Conservation (phyloP, 2,888 invertebrate species). For the Scaptomyza reducta region DNA sequence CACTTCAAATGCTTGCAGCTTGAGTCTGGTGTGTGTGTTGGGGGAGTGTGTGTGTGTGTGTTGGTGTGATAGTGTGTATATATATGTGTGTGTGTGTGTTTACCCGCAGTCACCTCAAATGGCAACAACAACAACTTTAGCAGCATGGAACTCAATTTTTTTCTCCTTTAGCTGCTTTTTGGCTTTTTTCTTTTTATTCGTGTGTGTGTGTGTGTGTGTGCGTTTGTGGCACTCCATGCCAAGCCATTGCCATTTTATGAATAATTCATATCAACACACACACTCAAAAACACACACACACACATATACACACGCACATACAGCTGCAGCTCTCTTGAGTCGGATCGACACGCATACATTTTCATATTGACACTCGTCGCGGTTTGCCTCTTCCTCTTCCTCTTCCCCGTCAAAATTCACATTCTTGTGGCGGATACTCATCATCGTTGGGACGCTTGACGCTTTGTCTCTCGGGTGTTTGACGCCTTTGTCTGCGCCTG, state of each 20-base stretch:
- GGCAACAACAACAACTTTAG: constrained; percentile 9
- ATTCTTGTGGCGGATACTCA: constrained; percentile 61
- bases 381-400: constrained; percentile 22
- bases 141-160: constrained; percentile 31
- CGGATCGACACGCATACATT: constrained; percentile 61
- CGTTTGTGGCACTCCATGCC: constrained; percentile 30
- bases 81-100: constrained; percentile 33
- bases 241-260: constrained; percentile 77
- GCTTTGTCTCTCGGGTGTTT: constrained; percentile 39
- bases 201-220: constrained; percentile 11
- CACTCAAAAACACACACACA: constrained; percentile 24
- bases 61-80: constrained; percentile 34
- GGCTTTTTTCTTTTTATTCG: constrained; percentile 32
- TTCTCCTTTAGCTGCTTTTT: constrained; percentile 33
- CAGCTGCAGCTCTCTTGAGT: constrained; percentile 2
- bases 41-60: constrained; percentile 37
- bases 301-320: constrained; percentile 6
- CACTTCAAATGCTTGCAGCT: constrained; percentile 1
- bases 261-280: constrained; percentile 69
- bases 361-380: constrained; percentile 72
- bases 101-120: constrained; percentile 35
- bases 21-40: constrained; percentile 35
- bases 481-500: constrained; percentile 28
- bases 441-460: constrained; percentile 27
- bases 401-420: constrained; percentile 33